A percentile compares a stretch with the other conserved stretches of the same genome.
phyloP scores from a whole-genome alignment of 2,797 vertebrate genomes.

The Serranus cabrilla region DNA sequence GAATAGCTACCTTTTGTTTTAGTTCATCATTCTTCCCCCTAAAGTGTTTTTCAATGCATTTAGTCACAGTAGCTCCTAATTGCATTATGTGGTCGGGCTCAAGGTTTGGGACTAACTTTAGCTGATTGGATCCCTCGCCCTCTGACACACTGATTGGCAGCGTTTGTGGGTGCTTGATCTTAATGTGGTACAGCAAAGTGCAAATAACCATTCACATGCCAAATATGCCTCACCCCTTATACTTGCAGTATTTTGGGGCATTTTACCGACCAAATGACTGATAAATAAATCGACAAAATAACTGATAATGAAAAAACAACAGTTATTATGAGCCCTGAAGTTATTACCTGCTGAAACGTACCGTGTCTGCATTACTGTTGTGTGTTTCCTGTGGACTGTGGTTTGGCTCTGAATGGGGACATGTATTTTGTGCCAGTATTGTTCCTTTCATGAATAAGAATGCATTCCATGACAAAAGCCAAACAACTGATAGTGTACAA shows the following conservation, averaged over 20 bases:
- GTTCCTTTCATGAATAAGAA: constrained; percentile 49
- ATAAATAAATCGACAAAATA: not conserved
- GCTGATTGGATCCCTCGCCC: no score
- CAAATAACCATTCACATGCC: no score
- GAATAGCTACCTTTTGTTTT: no score
- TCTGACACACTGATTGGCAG: no score
- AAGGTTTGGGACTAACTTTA: no score
- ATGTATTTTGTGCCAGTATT: constrained; percentile 36
- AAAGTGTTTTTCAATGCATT: no score
- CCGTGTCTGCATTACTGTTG: not conserved
- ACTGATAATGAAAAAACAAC: not conserved
- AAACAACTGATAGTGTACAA: constrained; percentile 47
- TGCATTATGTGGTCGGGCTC: no score
- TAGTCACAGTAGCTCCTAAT: no score
- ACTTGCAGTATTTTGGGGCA: not conserved
- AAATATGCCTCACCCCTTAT: no score
- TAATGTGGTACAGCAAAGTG: no score
- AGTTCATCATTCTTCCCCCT: no score
- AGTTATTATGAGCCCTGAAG: not conserved
- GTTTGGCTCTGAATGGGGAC: constrained; percentile 23
- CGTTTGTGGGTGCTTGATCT: no score
- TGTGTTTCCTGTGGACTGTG: not conserved
- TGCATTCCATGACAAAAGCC: constrained; percentile 32
- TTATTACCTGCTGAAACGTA: not conserved
- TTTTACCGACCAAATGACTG: not conserved